Conservation (phyloP, 2,888 invertebrate genomes). For the Spilarctia lutea region DNA sequence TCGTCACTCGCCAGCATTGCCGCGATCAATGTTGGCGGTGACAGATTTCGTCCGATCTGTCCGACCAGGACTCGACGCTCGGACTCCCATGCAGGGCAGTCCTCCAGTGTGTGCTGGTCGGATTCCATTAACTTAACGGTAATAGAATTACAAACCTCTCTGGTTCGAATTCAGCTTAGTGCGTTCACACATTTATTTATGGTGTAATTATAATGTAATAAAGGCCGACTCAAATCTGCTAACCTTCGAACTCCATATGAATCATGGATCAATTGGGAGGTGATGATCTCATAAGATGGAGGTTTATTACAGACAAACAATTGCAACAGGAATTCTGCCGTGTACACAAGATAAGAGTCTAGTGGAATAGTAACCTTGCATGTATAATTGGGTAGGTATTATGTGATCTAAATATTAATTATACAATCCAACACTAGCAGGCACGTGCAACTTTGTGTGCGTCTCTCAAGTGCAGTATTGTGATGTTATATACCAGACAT, state of each 20-base stretch:
- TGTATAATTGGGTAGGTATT: slow-evolving; percentile 41
- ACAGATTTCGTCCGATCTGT: too few relatives aligned
- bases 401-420: slow-evolving; percentile 12
- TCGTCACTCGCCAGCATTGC: too few relatives aligned
- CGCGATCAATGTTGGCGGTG: too few relatives aligned
- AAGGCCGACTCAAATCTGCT: not conserved
- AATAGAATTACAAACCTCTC: not conserved
- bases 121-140: not conserved
- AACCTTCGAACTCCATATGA: slow-evolving; percentile 67
- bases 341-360: slow-evolving; percentile 54
- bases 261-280: slow-evolving; percentile 65
- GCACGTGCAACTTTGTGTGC: too few relatives aligned
- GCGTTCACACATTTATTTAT: not conserved
- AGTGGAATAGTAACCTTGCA: slow-evolving; percentile 60
- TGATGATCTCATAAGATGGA: slow-evolving; percentile 76
- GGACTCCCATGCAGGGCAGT: too few relatives aligned
- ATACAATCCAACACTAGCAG: not conserved
- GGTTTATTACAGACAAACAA: slow-evolving; percentile 62
- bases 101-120: too few relatives aligned
- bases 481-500: too few relatives aligned
- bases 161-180: not conserved
- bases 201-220: not conserved
- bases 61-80: too few relatives aligned
- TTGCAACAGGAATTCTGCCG: slow-evolving; percentile 55
- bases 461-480: too few relatives aligned